Evolutionary conservation across 2,113 vertebrate species (phyloP).

Genomic region (Cacatua alba): DNA sequence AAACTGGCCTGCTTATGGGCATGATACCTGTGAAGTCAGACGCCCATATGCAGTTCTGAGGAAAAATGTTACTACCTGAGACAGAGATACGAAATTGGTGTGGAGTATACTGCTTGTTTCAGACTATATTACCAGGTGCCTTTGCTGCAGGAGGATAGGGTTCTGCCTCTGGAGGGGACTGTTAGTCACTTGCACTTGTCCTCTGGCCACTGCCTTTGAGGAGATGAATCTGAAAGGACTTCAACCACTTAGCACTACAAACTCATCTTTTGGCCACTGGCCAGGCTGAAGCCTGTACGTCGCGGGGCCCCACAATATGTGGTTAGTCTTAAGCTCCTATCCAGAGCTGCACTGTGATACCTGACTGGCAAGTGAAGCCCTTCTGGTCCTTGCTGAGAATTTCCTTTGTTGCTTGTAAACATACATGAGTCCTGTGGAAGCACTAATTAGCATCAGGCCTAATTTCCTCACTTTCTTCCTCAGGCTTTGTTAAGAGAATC

Average conservation of each 20-base stretch:
- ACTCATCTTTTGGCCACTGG: neutral
- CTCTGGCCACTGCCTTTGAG: neutral
- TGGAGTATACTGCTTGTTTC: neutral
- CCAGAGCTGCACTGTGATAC: neutral
- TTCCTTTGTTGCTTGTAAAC: neutral
- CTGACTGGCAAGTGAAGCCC: neutral
- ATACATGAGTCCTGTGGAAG: neutral
- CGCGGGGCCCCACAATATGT: neutral
- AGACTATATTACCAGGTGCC: neutral
- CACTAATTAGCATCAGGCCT: neutral
- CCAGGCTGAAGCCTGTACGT: neutral
- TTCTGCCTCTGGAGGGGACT: neutral
- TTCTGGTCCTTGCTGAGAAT: neutral
- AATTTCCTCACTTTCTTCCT: neutral
- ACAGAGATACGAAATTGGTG: neutral
- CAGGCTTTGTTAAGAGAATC: neutral
- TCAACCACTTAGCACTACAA: neutral
- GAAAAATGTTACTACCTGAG: neutral
- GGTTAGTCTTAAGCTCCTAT: neutral
- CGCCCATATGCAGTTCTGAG: neutral
- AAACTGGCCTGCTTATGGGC: neutral
- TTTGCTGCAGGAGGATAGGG: fast-evolving
- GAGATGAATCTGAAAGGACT: neutral
- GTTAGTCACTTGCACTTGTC: neutral
- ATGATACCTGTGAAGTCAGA: neutral